phyloP scores from a whole-genome alignment of 2,797 vertebrate genomes.

The Platalea minor region DNA sequence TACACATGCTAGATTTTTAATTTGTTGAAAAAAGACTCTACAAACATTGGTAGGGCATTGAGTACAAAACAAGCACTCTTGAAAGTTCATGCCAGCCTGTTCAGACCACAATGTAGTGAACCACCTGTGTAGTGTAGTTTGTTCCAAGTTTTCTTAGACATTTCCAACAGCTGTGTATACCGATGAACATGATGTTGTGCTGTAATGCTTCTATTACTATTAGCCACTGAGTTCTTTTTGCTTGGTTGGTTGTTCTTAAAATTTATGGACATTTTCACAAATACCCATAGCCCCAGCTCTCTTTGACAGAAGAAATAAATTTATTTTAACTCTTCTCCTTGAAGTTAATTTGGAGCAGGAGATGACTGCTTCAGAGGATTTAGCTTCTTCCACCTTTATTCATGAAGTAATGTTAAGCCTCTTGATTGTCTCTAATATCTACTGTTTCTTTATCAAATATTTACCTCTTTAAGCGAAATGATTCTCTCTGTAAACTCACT shows the following conservation, averaged over 20 bases:
- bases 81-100: not conserved
- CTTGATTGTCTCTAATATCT: not conserved
- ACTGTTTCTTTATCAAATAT: not conserved
- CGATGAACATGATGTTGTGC: not conserved
- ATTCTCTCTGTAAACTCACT: not conserved
- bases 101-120: not conserved
- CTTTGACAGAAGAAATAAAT: not conserved
- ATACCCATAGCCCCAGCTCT: not conserved
- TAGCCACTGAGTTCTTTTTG: not conserved
- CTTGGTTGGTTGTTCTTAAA: not conserved
- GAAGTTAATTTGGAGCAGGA: not conserved
- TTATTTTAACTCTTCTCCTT: not conserved
- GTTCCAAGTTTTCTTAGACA: not conserved
- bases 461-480: not conserved
- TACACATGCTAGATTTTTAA: not conserved
- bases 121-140: rapidly evolving
- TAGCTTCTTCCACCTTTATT: not conserved
- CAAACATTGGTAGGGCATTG: rapidly evolving
- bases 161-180: not conserved
- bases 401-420: not conserved
- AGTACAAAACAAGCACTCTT: not conserved
- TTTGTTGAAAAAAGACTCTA: not conserved
- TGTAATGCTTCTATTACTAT: not conserved
- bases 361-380: not conserved
- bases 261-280: not conserved